Percentiles rank a stretch among this genome's conserved stretches.
Conservation (phyloP, 2,888 invertebrate genomes). For the Polydrusus pterygomalis region DNA sequence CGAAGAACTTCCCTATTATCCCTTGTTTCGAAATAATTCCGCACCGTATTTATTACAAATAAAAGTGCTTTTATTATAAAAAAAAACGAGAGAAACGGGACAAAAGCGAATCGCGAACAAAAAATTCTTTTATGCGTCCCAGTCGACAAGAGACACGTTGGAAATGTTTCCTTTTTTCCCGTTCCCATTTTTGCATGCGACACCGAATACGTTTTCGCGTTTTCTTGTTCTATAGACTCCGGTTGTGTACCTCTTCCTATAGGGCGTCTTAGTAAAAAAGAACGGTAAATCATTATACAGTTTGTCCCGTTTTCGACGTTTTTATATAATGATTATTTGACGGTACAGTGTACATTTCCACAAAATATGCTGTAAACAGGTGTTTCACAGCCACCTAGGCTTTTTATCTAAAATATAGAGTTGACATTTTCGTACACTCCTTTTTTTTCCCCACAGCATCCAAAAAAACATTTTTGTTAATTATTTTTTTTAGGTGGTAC, state of each 20-base stretch:
- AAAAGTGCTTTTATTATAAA: constrained; percentile 10
- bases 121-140: background rate
- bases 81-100: background rate
- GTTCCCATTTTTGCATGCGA: background rate
- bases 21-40: constrained; percentile 16
- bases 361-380: too few species aligned
- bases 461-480: too few species aligned
- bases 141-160: background rate
- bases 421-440: too few species aligned
- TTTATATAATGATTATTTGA: too few species aligned
- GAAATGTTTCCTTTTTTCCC: constrained; percentile 18
- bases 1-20: background rate
- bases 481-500: constrained; percentile 71
- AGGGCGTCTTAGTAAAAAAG: too few species aligned
- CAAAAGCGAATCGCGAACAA: constrained; percentile 19
- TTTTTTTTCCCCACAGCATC: too few species aligned
- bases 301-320: too few species aligned
- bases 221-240: background rate
- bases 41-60: constrained; percentile 22
- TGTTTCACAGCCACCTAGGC: too few species aligned
- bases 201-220: background rate
- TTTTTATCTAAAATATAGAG: too few species aligned
- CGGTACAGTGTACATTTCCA: too few species aligned
- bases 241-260: constrained; percentile 1
- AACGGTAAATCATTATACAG: too few species aligned